Percentiles rank a stretch among this genome's conserved stretches.
Conservation (phyloP, 2,888 invertebrate species). For the Crioceris asparagi region DNA sequence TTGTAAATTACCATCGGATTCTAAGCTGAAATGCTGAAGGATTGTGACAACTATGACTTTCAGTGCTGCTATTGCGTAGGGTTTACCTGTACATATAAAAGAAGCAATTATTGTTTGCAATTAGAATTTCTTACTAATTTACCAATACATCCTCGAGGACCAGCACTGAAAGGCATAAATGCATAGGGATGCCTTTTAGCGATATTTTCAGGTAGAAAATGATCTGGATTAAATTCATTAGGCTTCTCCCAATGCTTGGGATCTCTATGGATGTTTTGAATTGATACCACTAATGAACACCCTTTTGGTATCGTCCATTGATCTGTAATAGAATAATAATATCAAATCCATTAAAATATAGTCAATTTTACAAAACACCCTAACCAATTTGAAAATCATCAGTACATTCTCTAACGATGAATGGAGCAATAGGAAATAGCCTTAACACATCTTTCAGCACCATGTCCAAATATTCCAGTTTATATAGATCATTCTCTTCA, state of each 20-base stretch:
- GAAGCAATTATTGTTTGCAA: not conserved
- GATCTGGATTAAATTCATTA: slow-evolving; percentile 30
- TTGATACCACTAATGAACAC: slow-evolving; percentile 23
- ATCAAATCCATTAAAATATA: no score
- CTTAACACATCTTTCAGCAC: slow-evolving; percentile 27
- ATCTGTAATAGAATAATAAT: slow-evolving; percentile 15
- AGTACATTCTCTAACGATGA: slow-evolving; percentile 22
- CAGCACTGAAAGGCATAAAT: slow-evolving; percentile 31
- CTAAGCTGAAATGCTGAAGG: slow-evolving; percentile 19
- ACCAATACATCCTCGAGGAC: slow-evolving; percentile 29
- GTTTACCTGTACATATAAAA: slow-evolving; percentile 18
- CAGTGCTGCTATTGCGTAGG: slow-evolving; percentile 19
- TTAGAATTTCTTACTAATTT: slow-evolving; percentile 9
- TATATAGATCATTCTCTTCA: slow-evolving; percentile 18
- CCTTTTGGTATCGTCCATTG: slow-evolving; percentile 23
- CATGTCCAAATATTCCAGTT: slow-evolving; percentile 26
- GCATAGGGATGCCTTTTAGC: slow-evolving; percentile 24
- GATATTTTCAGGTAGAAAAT: slow-evolving; percentile 29
- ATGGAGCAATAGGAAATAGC: slow-evolving; percentile 28
- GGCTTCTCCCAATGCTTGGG: slow-evolving; percentile 27
- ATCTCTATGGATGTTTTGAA: slow-evolving; percentile 27
- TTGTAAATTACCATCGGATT: slow-evolving; percentile 22
- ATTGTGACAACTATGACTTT: slow-evolving; percentile 22
- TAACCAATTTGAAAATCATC: slow-evolving; percentile 23
- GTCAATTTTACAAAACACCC: no score